A percentile compares a stretch with the other conserved stretches of the same genome.
Conservation (phyloP, 2,888 invertebrate genomes). For the Nowickia ferox region DNA sequence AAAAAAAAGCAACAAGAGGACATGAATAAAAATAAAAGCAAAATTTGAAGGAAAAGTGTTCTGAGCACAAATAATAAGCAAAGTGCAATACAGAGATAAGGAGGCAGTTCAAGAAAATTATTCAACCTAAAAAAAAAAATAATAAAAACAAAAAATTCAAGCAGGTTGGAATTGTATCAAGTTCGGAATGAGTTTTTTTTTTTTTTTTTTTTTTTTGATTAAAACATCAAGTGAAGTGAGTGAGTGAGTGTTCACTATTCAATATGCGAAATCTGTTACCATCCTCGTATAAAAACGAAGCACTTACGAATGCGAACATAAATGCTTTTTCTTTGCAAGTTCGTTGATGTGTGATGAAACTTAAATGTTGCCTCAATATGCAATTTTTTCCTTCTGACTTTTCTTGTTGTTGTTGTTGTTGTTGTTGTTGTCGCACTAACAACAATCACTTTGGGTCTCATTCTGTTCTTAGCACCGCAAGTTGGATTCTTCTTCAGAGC, state of each 20-base stretch:
- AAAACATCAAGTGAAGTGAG: too few species aligned
- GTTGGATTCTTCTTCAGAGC: slow-evolving; percentile 21
- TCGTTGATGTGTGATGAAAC: slow-evolving; percentile 60
- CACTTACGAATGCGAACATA: not conserved
- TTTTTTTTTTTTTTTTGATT: too few species aligned
- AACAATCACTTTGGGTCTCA: slow-evolving; percentile 60
- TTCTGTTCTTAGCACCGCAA: slow-evolving; percentile 21
- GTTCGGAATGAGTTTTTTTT: too few species aligned
- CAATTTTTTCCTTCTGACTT: slow-evolving; percentile 33
- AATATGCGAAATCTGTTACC: not conserved
- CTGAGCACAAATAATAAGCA: slow-evolving; percentile 43
- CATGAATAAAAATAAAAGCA: slow-evolving; percentile 41
- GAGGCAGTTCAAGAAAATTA: not conserved
- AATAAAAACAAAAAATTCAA: not conserved
- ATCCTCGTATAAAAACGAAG: not conserved
- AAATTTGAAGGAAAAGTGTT: slow-evolving; percentile 1
- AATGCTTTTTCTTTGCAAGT: slow-evolving; percentile 8
- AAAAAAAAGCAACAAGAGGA: slow-evolving; percentile 27
- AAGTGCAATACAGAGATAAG: not conserved
- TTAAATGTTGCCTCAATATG: slow-evolving; percentile 52
- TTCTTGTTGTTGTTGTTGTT: slow-evolving; percentile 34
- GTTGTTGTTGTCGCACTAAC: slow-evolving; percentile 44
- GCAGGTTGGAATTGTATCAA: too few species aligned
- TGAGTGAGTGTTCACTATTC: too few species aligned
- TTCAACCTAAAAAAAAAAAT: not conserved